Base-by-base conservation (phyloP, 23 tunicate genomes). In the Halocynthia aurantium region DNA sequence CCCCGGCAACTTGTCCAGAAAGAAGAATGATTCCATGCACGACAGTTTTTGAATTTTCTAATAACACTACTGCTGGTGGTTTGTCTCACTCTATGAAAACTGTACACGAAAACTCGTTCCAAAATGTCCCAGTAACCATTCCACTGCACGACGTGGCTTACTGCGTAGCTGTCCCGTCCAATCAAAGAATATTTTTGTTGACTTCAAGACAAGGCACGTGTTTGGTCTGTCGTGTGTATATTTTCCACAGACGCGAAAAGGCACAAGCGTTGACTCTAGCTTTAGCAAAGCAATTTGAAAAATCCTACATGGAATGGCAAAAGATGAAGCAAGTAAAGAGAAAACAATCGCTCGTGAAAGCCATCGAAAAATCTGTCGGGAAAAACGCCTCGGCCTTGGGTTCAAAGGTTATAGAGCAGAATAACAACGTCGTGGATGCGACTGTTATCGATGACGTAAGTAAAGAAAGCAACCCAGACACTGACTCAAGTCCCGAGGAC, bases 111-210 rank as follows among this genome's bases (percentile, higher is more conserved):
- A 65, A 12, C 31, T 15, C 52, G 6, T 53, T 51, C 15, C 66
- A 68, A 57, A 21, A 55, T 17, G n/a, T 53, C 7, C 18, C 56
- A 19, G 76, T 61, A 49, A 81, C 50, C 5, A 61, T 81, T 10
- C 70, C 64, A 9, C 83, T 87, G 7, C 93, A 87, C 83, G 86
- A 87, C n/a, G 74, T 87, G 20, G 93, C 93, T 6, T 87, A 87
- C 53, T 87, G 93, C 66, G 93, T 87, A 31, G 82, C 93, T 0
- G 80, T 87, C 8, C 93, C 93, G 6, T 68, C 51, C 11, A 64
- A 65, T 22, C 86, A 84, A 9, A 81, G 85, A n/a, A 19, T 87
- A 5, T 87, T 87, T 64, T 70, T 87, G n/a, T 83, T 87, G 10
- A 87, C 93, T 10, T 87, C 93, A 20, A 79, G 83, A 53, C 83